Evolutionary conservation across 2,888 invertebrate species (phyloP), one percentile per base, ranked within the genome.

Genomic region (Tridacna gigas): DNA sequence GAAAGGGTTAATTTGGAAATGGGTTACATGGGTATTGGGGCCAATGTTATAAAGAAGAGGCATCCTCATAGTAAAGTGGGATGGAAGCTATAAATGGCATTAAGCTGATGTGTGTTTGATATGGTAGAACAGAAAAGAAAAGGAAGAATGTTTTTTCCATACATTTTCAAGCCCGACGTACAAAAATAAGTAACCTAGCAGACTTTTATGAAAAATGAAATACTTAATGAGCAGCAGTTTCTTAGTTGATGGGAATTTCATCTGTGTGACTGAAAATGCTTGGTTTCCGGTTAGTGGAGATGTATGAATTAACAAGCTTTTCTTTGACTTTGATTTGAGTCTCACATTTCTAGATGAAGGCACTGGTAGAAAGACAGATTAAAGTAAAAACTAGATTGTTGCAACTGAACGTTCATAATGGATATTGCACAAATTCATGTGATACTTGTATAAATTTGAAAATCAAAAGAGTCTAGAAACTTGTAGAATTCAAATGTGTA

Each of bases 181-280:
- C 51, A 48, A 45, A 37, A 51, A 45, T 15, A 65, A 75, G 47
- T 65, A 37, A 28, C 28, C 22, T 65, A 79, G 78, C 84, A 84
- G 76, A 81, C 60, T 84, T 84, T 84, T 84, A 84, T 84, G 84
- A 84, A 84, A 84, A 81, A 78, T 84, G 84, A 80, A 84, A 84
- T 79, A 79, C 79, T 77, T 79, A 83, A 83, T 79, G 83, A 83
- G 83, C 79, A 37, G 66, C 51, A 51, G 9, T 71, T 71, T 71
- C n/a, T 37, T 25, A 12, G 25, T 26, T 71, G 71, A 71, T 71
- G 71, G 51, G 71, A 71, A 71, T 22, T 22, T 12, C 86, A 83
- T 83, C 74, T 79, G 79, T 66, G 67, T 76, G 63, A 37, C 48
- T 60, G 80, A 74, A 79, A 79, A 86, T 76, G 65, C 75, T 47